These are phyloP conservation scores for Danaus chrysippus DNA, from an alignment of 2,888 invertebrate species.

Conservation along the genomic window DNA sequence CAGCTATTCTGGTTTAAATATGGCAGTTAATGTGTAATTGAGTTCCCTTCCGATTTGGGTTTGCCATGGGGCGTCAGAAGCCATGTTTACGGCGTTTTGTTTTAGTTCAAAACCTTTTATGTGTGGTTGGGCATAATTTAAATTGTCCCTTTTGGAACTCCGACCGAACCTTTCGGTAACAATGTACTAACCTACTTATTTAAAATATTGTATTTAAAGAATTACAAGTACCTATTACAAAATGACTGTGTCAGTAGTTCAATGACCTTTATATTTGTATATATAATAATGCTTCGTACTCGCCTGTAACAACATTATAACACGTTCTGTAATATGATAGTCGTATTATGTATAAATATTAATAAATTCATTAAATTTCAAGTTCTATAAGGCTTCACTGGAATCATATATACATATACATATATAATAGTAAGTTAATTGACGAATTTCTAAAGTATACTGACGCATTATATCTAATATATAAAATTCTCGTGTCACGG, in stretches of 20 bases:
- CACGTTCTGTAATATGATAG: conserved; percentile 3
- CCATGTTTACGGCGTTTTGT: background rate
- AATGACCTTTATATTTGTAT: conserved; percentile 2
- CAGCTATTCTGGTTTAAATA: background rate
- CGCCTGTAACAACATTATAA: background rate
- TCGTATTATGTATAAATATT: background rate
- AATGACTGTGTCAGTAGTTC: background rate
- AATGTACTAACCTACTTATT: background rate
- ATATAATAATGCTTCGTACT: background rate
- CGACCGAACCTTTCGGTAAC: background rate
- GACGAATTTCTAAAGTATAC: too few species aligned
- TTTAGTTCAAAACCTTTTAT: conserved; percentile 1
- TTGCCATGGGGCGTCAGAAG: background rate
- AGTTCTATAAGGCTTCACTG: background rate
- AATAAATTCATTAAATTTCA: background rate
- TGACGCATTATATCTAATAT: too few species aligned
- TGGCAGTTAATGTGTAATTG: conserved; percentile 1
- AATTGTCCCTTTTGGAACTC: background rate
- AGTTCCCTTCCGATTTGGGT: background rate
- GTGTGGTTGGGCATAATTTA: background rate
- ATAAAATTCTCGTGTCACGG: too few species aligned
- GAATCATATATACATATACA: too few species aligned
- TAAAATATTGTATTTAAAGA: background rate
- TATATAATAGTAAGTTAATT: too few species aligned
- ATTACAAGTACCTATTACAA: background rate